Conservation (phyloP, 2,888 invertebrate species). For the Thyatira batis region DNA sequence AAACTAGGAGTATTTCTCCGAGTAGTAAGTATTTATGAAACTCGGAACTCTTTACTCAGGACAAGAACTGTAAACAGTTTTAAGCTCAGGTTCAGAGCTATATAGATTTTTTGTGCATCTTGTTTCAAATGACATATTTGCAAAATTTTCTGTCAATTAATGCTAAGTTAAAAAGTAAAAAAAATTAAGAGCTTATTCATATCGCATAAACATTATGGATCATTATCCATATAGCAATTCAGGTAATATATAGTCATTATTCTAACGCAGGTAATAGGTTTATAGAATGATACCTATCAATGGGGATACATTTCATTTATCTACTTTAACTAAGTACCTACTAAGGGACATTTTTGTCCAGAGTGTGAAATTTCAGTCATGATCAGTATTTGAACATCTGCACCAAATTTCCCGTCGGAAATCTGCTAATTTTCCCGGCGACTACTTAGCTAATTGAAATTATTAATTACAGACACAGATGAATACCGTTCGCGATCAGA, state of each 20-base stretch:
- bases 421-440: no score
- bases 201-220: background rate
- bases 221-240: background rate
- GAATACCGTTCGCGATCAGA: background rate
- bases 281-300: background rate
- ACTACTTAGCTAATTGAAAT: background rate
- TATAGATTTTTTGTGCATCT: background rate
- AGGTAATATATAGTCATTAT: background rate
- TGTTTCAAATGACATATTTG: background rate
- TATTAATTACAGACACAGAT: background rate
- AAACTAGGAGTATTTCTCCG: no score
- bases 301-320: no score
- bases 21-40: slow-evolving; percentile 6
- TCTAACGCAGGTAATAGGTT: background rate
- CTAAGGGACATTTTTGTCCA: no score
- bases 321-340: no score
- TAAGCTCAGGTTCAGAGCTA: background rate
- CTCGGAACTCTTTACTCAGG: no score
- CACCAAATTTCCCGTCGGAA: no score
- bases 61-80: no score
- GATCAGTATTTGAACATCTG: no score
- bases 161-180: background rate
- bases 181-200: background rate
- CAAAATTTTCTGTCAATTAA: background rate
- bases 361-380: no score